Evolutionary conservation across 2,888 invertebrate genomes (phyloP).

Genomic region (Machimus rusticus): DNA sequence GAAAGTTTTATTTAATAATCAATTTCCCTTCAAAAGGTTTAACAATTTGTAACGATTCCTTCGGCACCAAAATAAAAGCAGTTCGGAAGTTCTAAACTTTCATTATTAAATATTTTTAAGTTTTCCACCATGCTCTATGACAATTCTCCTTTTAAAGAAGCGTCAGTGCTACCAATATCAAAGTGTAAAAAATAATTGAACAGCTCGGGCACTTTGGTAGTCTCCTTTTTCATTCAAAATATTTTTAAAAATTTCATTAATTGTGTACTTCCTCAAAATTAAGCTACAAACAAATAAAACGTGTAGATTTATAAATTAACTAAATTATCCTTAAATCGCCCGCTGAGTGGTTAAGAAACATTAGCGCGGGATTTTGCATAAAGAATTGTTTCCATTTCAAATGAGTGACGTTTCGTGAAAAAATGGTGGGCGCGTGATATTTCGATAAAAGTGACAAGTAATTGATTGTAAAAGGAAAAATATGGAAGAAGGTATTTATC

Average conservation of each 20-base stretch:
- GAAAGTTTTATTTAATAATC: background rate
- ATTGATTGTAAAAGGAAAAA: background rate
- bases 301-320: background rate
- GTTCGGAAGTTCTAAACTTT: background rate
- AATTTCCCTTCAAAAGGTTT: background rate
- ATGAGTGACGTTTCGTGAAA: conserved; percentile 39
- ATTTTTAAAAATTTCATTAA: conserved; percentile 1
- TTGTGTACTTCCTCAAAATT: background rate
- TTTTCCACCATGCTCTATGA: background rate
- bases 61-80: background rate
- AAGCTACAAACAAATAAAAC: background rate
- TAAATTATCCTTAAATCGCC: background rate
- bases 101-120: background rate
- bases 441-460: conserved; percentile 28
- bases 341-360: background rate
- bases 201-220: conserved; percentile 9
- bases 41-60: background rate
- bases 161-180: background rate
- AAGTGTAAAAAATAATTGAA: background rate
- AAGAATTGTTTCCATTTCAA: conserved; percentile 25
- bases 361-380: background rate
- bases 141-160: background rate
- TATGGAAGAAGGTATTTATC: conserved; percentile 10
- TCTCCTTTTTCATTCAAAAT: conserved; percentile 15
- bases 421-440: conserved; percentile 42